Evolutionary conservation across 2,113 vertebrate species (phyloP).

Genomic region (Macrotis lagotis): DNA sequence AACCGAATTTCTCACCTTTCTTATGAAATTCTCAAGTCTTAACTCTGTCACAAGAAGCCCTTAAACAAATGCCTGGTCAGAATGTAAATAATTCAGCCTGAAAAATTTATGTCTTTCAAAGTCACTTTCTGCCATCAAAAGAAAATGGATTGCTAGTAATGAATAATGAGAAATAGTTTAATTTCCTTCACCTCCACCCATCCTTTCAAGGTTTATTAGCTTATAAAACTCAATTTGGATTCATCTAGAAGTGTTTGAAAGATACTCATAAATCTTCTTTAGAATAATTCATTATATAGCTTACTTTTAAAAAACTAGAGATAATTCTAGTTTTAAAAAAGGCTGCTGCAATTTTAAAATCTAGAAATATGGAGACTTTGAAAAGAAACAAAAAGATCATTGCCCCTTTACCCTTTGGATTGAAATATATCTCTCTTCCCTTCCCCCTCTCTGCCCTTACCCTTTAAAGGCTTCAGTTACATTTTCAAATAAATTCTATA

Average conservation of each 20-base stretch:
- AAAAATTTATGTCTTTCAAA: conserved; percentile 3
- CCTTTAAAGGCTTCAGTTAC: conserved; percentile 47
- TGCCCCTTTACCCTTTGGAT: not conserved
- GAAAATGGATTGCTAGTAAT: not conserved
- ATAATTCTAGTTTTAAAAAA: not conserved
- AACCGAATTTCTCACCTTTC: not conserved
- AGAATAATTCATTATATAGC: conserved; percentile 26
- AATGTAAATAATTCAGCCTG: not conserved
- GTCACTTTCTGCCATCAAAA: conserved; percentile 18
- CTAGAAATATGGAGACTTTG: not conserved
- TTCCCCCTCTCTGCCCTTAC: not conserved
- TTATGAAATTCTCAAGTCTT: not conserved
- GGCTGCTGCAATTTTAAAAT: conserved; percentile 38
- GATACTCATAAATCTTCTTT: not conserved
- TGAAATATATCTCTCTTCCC: not conserved
- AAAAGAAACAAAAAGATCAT: conserved; percentile 20
- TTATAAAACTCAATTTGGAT: conserved; percentile 24
- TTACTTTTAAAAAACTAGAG: conserved; percentile 23
- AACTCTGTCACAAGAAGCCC: not conserved
- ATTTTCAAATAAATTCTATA: conserved; percentile 61
- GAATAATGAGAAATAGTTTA: not conserved
- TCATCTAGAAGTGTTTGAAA: not conserved
- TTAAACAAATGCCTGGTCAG: not conserved
- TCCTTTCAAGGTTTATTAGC: conserved; percentile 3
- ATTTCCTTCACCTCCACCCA: conserved; percentile 14